Conservation (phyloP, 2,797 vertebrate species). For the Microchirus variegatus region DNA sequence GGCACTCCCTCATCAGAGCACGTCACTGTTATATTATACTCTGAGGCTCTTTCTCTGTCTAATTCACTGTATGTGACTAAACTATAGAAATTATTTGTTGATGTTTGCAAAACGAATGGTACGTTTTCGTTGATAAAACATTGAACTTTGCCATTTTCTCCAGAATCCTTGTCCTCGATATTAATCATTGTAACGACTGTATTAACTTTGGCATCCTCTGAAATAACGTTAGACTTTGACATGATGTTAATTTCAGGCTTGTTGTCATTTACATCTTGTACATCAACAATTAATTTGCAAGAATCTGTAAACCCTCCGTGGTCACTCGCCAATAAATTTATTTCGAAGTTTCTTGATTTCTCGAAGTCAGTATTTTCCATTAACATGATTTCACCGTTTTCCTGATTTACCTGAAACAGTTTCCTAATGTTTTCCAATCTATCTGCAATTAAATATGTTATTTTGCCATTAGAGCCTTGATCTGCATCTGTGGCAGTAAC, state of each 20-base stretch:
- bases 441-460: constrained; percentile 50
- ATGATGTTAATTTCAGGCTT: constrained; percentile 73
- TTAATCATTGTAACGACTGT: constrained; percentile 69
- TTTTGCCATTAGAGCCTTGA: constrained; percentile 16
- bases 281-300: constrained; percentile 76
- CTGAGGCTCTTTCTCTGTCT: constrained; percentile 70
- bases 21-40: constrained; percentile 64
- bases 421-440: neutral
- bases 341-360: neutral
- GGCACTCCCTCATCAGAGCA: constrained; percentile 63
- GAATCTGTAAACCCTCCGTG: constrained; percentile 70
- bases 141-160: constrained; percentile 72
- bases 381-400: neutral
- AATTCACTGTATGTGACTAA: constrained; percentile 67
- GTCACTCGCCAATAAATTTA: constrained; percentile 25
- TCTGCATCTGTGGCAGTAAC: constrained; percentile 57
- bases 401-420: constrained; percentile 22
- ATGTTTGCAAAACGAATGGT: constrained; percentile 68
- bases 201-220: constrained; percentile 49
- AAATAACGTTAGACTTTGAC: constrained; percentile 59
- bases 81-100: constrained; percentile 68
- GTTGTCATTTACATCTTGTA: constrained; percentile 81
- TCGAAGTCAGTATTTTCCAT: too few species aligned
- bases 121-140: constrained; percentile 63
- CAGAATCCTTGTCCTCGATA: constrained; percentile 61